Evolutionary conservation across 2,888 invertebrate species (phyloP), one percentile per base, ranked within the genome.

Genomic region (Nomada hirtipes): DNA sequence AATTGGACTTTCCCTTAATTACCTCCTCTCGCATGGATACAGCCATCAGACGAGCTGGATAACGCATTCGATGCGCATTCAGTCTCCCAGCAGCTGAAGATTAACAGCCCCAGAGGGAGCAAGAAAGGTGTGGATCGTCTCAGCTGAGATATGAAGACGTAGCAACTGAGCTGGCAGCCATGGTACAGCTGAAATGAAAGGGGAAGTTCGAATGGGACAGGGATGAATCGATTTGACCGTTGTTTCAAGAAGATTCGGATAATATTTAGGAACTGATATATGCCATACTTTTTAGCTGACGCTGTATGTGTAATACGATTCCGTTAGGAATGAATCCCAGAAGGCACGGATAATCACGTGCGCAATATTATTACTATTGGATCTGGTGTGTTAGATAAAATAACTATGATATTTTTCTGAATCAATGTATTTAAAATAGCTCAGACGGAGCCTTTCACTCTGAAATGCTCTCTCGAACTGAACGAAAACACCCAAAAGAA

Each of bases 1-100:
- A 83, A 83, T 83, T 83, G 74, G 83, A 82, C 73, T 71, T 47
- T 70, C 47, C 71, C 70, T 83, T 83, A 77, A 82, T 73, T 76
- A 71, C 47, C 50, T 65, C 70, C 42, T 77, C 83, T 70, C 47
- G 3, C 44, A 52, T 36, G 72, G 63, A 80, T 68, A 72, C 52
- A 79, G 64, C 69, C 64, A 64, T 73, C 64, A 69, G 63, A 70
- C 60, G 72, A 36, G 76, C 68, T 53, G 68, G 57, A 79, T 75
- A 82, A 79, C 71, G 72, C 80, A 72, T 82, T 80, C 82, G 76
- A 76, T 44, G 68, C 55, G 76, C 64, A 76, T 69, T 80, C 76
- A 76, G 72, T 47, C 64, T 52, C 57, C 55, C 53, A 15, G 26
- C 47, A 64, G 47, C 71, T 52, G 53, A 57, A 80, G 80, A 82